Evolutionary conservation across 2,888 invertebrate species (phyloP), one percentile per base, ranked within the genome.

Genomic region (Timema cristinae): DNA sequence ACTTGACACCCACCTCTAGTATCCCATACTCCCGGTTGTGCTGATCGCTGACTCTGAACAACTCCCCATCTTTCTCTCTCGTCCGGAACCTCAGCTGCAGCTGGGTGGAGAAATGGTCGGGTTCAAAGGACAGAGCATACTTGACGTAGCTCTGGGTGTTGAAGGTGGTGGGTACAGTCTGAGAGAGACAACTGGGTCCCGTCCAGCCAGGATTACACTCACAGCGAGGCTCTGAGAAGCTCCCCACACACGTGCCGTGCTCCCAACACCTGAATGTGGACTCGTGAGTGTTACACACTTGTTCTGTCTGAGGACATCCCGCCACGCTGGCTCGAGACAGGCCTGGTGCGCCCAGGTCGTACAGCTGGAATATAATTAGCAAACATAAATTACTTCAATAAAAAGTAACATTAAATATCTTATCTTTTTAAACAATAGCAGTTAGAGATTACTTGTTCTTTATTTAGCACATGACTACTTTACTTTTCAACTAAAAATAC

Each of bases 151-250:
- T 85, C 75, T 84, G 82, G 8, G 82, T 79, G 75, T 83, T 82
- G 76, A 87, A 85, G 75, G 86, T 85, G 6, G 83, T 81, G 48
- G 83, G 82, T 70, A 81, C 79, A 6, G 83, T 83, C 68, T 79
- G 79, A 8, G 78, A 77, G 11, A 78, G 77, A 75, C 82, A 82
- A 11, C 77, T 75, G 11, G 80, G 79, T 11, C 87, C 87, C 47
- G 82, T 82, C 81, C 83, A 89, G 11, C 88, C 88, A 2, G 87
- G 85, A 74, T 85, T 83, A 78, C 89, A 89, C 56, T 84, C 81
- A 79, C 89, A 89, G 56, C 81, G 80, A 71, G 81, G 76, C 68
- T 78, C 80, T 71, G 79, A 80, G 72, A 81, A 80, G 75, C 83
- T 81, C 13, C 84, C 85, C 61, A 83, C 81, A 78, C 86, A 86